Conservation (phyloP, 2,888 invertebrate species). For the Morpho achilles region DNA sequence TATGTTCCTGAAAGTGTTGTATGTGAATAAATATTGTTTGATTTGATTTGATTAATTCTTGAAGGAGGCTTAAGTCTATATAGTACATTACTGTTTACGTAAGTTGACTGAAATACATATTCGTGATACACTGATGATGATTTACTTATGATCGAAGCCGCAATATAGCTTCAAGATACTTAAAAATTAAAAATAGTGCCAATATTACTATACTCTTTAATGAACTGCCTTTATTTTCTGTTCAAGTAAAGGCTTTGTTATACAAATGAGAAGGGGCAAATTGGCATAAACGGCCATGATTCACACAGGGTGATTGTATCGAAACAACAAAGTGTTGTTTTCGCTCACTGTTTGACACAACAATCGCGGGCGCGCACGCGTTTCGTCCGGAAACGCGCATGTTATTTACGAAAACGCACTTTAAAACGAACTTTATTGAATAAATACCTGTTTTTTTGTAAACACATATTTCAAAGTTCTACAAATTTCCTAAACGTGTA, state of each 20-base stretch:
- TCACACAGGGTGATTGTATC: slow-evolving; percentile 7
- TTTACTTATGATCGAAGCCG: not conserved
- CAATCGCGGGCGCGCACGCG: slow-evolving; percentile 5
- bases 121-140: not conserved
- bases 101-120: too few relatives aligned
- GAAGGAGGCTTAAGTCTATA: not conserved
- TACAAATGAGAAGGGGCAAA: slow-evolving; percentile 3
- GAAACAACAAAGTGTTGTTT: slow-evolving; percentile 14
- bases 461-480: not conserved
- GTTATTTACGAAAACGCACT: not conserved
- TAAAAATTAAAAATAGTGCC: too few relatives aligned
- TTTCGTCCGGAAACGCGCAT: not conserved
- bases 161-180: too few relatives aligned
- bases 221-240: not conserved
- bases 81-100: not conserved
- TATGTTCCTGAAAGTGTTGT: too few relatives aligned
- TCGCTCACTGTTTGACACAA: slow-evolving; percentile 9
- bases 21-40: too few relatives aligned
- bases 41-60: not conserved
- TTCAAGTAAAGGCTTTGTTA: not conserved
- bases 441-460: too few relatives aligned
- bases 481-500: not conserved
- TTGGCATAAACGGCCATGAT: slow-evolving; percentile 2
- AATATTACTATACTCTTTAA: not conserved
- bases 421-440: not conserved